Evolutionary conservation across 2,888 invertebrate genomes (phyloP), one percentile per base, ranked within the genome.

Genomic region (Ormyrus nitidulus): DNA sequence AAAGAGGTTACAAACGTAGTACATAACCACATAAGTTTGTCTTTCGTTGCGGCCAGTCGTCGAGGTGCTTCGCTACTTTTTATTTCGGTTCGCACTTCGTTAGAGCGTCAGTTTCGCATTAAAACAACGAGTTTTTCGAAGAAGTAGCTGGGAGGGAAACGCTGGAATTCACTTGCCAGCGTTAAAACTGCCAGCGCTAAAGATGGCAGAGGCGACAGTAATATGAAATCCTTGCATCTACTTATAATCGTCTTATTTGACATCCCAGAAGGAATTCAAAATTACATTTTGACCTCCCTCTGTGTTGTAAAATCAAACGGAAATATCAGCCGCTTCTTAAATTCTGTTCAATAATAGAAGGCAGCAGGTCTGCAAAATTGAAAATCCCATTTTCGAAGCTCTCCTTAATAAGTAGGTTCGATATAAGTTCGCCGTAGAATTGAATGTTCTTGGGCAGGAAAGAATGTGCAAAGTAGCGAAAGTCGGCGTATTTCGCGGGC

Each of bases 1-100:
- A 9, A 5, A 19, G 71, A 81, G 75, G 82, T 83, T 83, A 85
- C 85, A 85, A 86, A 86, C 85, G 84, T 85, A 85, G 85, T 82
- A 84, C 83, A 64, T 69, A 44, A 46, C 61, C n/a, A 51, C 56
- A 19, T 58, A 4, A 34, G 49, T 10, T 66, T 75, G 81, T 83
- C 83, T 79, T 82, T 83, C 80, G 77, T 79, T 77, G 64, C 53
- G n/a, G 49, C 7, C 13, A 73, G 77, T 66, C 73, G 81, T 80
- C 34, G 34, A 34, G 34, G 70, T 62, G 79, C 72, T 72, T 64
- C 74, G 46, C 61, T 79, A n/a, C 72, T 62, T 75, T 75, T 75
- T 64, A 13, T 54, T 64, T 34, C 34, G 59, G 65, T 75, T 75
- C 66, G 66, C 75, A 75, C 75, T 75, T 75, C 66, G 66, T 75